Evolutionary conservation across 2,113 vertebrate species (phyloP).

Genomic region (Chamaea fasciata): DNA sequence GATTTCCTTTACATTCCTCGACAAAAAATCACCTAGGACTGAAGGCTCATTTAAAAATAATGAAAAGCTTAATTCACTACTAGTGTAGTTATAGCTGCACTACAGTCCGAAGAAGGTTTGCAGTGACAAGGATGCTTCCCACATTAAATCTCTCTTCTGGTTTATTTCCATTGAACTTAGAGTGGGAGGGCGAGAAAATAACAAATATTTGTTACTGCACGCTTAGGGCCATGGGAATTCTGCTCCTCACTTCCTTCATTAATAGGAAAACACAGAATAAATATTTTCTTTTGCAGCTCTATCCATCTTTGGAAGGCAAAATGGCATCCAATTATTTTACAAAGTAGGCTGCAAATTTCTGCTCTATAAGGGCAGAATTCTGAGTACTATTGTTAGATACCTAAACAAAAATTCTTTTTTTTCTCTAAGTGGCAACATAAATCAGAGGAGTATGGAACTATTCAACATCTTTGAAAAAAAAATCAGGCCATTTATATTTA

Average conservation of each 20-base stretch:
- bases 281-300: background rate
- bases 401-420: background rate
- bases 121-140: background rate
- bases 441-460: background rate
- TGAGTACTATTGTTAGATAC: background rate
- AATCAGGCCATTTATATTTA: conserved; percentile 2
- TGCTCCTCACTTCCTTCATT: background rate
- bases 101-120: background rate
- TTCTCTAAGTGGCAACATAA: background rate
- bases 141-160: background rate
- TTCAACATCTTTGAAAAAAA: background rate
- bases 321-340: background rate
- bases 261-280: background rate
- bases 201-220: background rate
- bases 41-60: background rate
- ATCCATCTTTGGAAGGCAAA: background rate
- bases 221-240: background rate
- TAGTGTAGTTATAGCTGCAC: background rate
- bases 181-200: accelerated
- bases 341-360: background rate
- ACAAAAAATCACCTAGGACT: background rate
- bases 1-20: background rate
- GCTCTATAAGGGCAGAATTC: background rate
- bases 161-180: background rate
- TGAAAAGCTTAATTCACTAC: background rate